Conservation (phyloP, 2,113 vertebrate genomes). For the Rostratula benghalensis region DNA sequence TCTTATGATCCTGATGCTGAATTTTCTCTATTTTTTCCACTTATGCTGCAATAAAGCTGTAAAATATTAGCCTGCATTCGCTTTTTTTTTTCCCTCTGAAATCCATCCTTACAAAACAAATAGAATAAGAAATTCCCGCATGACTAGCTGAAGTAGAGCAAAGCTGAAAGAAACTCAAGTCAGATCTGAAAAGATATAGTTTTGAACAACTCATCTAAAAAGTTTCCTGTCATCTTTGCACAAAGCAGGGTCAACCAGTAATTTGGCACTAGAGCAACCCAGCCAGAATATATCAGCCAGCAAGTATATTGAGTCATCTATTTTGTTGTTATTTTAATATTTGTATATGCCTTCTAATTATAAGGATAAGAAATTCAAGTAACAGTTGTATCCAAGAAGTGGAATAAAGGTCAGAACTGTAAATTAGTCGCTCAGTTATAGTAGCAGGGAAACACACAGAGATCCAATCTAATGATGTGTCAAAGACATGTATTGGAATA, state of each 20-base stretch:
- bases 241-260: neutral
- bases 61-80: neutral
- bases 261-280: neutral
- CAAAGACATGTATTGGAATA: neutral
- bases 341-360: neutral
- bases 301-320: neutral
- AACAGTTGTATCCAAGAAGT: neutral
- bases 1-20: neutral
- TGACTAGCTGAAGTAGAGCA: neutral
- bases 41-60: neutral
- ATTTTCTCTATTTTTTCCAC: neutral
- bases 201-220: neutral
- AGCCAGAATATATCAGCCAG: neutral
- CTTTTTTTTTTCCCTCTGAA: neutral
- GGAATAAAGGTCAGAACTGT: neutral
- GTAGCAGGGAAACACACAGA: neutral
- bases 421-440: neutral
- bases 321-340: neutral
- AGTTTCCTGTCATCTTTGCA: neutral
- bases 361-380: neutral
- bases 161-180: neutral
- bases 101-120: neutral
- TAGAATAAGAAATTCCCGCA: neutral
- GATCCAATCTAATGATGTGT: neutral
- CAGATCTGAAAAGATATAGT: neutral